Evolutionary conservation across 2,797 vertebrate genomes (phyloP), one percentile per base, ranked within the genome.

Genomic region (Pangasius sanitwongsei): DNA sequence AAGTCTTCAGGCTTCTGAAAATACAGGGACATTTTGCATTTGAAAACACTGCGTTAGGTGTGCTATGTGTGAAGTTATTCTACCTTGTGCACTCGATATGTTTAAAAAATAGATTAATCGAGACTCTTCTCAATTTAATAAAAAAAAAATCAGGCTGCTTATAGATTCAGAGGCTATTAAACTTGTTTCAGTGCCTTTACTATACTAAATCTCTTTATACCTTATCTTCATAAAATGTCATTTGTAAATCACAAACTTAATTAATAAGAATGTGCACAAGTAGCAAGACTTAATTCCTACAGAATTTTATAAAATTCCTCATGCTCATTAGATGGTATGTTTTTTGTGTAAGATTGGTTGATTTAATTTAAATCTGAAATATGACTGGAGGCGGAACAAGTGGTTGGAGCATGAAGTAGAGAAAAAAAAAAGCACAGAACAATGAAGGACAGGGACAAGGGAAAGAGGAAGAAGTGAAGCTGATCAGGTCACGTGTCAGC

Each of bases 401-500:
- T 94, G 95, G 92, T 93, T 94, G 93, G 93, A 94, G 91, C 57
- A 13, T 0, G 53, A 80, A 59, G 85, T 70, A 69, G 31, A 65
- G 57, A 67, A 44, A 81, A 88, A 88, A 87, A 90, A 2, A 37
- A 72, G 89, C 53, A 41, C 20, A 63, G 57, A 86, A 86, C 89
- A 91, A 90, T 91, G 16, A 81, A 92, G 91, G 85, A 88, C 83
- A 44, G 55, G 44, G 50, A 83, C 70, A 78, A 80, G 59, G 77
- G 63, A 55, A 75, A 85, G 83, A 74, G 87, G 70, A 74, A 85
- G 88, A 77, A 72, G 87, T 83, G 87, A 94, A 88, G 94, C 93
- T 91, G 94, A 95, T 94, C 94, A 92, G 93, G 93, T 94, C 53
- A 92, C 94, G 93, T 95, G 93, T 95, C 94, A 94, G 95, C 91